Conservation (phyloP, 2,888 invertebrate species). For the Troides oblongomaculatus region DNA sequence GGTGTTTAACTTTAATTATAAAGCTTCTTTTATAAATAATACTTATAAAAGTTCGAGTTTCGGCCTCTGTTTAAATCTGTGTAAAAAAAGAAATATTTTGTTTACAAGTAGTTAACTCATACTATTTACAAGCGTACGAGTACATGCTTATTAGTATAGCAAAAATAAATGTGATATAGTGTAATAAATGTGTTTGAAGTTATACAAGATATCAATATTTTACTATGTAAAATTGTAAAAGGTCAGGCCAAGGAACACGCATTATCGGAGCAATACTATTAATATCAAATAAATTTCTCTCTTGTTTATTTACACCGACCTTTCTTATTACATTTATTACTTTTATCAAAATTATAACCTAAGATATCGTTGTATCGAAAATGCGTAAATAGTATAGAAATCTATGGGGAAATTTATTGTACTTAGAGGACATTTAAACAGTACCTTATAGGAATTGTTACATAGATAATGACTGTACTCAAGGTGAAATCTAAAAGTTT, state of each 20-base stretch:
- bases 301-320: constrained; percentile 38
- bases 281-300: constrained; percentile 34
- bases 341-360: constrained; percentile 71
- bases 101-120: neutral
- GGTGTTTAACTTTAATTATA: no score
- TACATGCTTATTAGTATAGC: neutral
- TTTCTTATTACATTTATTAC: constrained; percentile 44
- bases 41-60: no score
- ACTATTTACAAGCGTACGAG: neutral
- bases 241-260: constrained; percentile 13
- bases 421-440: constrained; percentile 39
- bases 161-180: neutral
- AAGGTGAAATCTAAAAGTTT: constrained; percentile 14
- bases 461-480: constrained; percentile 19
- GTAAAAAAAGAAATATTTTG: no score
- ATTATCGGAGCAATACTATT: constrained; percentile 29
- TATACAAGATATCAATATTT: neutral
- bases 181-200: neutral
- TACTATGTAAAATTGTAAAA: constrained; percentile 8
- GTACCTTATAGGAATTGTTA: constrained; percentile 8
- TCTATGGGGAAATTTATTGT: constrained; percentile 51
- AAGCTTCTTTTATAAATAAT: no score
- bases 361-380: constrained; percentile 63
- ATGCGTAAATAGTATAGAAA: constrained; percentile 67
- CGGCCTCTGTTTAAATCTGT: no score